Evolutionary conservation across 2,888 invertebrate species (phyloP).

Genomic region (Phalera bucephala): DNA sequence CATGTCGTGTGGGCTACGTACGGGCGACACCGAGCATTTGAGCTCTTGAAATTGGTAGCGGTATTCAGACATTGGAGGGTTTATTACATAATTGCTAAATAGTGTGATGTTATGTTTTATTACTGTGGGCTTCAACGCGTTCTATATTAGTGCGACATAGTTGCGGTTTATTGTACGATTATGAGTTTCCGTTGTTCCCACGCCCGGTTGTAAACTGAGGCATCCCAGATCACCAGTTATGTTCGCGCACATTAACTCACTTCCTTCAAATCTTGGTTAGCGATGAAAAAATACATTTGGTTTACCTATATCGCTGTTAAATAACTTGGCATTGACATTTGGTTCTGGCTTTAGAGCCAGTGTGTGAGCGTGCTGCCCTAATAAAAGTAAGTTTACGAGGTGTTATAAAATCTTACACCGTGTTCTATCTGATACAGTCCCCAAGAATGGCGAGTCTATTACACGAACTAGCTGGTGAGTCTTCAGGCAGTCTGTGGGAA

Average conservation of each 20-base stretch:
- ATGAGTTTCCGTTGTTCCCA: conserved; percentile 45
- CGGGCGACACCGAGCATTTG: neutral
- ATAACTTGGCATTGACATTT: neutral
- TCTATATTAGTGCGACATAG: conserved; percentile 19
- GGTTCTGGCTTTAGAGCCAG: neutral
- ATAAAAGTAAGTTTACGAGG: neutral
- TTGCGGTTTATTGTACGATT: conserved; percentile 45
- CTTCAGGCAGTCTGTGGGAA: no score
- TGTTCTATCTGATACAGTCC: no score
- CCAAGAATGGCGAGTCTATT: no score
- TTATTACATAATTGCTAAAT: conserved; percentile 8
- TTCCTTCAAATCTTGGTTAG: conserved; percentile 12
- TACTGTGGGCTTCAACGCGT: conserved; percentile 23
- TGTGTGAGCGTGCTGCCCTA: no score
- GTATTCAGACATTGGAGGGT: neutral
- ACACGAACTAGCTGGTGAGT: no score
- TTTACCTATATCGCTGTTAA: neutral
- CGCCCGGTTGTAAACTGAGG: conserved; percentile 18
- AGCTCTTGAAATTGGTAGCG: neutral
- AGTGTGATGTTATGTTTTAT: conserved; percentile 7
- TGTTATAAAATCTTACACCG: neutral
- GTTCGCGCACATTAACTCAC: conserved; percentile 8
- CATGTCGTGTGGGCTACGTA: conserved; percentile 1
- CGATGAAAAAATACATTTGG: neutral
- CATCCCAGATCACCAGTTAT: conserved; percentile 11